Conservation (phyloP, 2,113 vertebrate species). For the Rallus limicola region DNA sequence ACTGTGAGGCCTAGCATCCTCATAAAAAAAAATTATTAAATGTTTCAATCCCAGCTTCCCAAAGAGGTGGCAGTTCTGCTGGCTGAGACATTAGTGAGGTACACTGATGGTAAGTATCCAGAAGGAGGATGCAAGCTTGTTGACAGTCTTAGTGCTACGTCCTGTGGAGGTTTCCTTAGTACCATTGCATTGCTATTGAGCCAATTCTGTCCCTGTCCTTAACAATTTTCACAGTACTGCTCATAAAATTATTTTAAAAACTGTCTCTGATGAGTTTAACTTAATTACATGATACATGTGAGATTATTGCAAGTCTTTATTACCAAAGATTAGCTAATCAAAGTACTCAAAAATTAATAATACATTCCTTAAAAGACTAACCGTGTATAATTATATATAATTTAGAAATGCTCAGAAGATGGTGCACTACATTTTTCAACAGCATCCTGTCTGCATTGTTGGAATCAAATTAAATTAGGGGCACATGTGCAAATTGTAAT, state of each 20-base stretch:
- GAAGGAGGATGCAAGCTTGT: not conserved
- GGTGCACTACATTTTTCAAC: not conserved
- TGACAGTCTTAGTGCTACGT: not conserved
- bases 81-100: not conserved
- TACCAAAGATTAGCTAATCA: constrained; percentile 47
- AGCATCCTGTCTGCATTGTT: not conserved
- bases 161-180: not conserved
- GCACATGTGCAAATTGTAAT: not conserved
- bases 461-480: not conserved
- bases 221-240: constrained; percentile 23
- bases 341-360: constrained; percentile 30
- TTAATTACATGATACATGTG: not conserved
- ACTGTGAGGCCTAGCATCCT: not conserved
- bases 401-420: not conserved
- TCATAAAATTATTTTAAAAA: constrained; percentile 18
- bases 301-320: constrained; percentile 41
- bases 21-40: not conserved
- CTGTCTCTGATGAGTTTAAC: constrained; percentile 30
- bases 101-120: not conserved
- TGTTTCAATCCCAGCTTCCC: not conserved
- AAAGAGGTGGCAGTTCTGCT: not conserved
- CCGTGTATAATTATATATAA: not conserved
- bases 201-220: not conserved
- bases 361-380: constrained; percentile 12
- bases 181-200: not conserved